Evolutionary conservation across 2,888 invertebrate genomes (phyloP), one percentile per base, ranked within the genome.

Genomic region (Aricia artaxerxes): DNA sequence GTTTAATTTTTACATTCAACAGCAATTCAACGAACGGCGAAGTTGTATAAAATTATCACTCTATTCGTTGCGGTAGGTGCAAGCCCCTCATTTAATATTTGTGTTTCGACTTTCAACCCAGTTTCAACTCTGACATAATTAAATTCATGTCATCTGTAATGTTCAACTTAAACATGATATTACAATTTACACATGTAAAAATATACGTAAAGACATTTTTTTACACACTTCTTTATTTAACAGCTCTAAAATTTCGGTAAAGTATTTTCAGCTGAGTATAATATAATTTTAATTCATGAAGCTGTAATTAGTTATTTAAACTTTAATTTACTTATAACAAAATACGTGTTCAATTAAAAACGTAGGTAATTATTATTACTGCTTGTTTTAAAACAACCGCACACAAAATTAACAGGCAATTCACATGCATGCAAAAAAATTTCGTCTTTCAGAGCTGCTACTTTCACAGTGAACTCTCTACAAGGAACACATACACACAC

Each of bases 61-160:
- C 24, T 49, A 75, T 75, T 49, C 49, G 24, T 49, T 75, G 49
- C 75, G 44, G 76, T 76, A 76, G 76, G 88, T 88, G 88, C 88
- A 57, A 86, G 87, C 86, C 88, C 89, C 90, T 91, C 89, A 92
- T 91, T 92, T 87, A 91, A 92, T 92, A 92, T 91, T 87, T 87
- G 69, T 89, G 89, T 91, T 91, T 88, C 88, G 89, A 91, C 89
- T 90, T 83, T 84, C 85, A 88, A 86, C 86, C 87, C 88, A 90
- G 90, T 90, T 91, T 90, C 91, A 89, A 87, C 86, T 87, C 88
- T 86, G 87, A 83, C 88, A 85, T 89, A 89, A 92, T 91, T 91
- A 88, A 84, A 87, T 87, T 87, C 87, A 86, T 83, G 84, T 84
- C 84, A 84, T 86, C 87, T 82, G 57, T 57, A 79, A 78, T 40